Conservation (phyloP, 2,797 vertebrate species). For the Morus bassanus region DNA sequence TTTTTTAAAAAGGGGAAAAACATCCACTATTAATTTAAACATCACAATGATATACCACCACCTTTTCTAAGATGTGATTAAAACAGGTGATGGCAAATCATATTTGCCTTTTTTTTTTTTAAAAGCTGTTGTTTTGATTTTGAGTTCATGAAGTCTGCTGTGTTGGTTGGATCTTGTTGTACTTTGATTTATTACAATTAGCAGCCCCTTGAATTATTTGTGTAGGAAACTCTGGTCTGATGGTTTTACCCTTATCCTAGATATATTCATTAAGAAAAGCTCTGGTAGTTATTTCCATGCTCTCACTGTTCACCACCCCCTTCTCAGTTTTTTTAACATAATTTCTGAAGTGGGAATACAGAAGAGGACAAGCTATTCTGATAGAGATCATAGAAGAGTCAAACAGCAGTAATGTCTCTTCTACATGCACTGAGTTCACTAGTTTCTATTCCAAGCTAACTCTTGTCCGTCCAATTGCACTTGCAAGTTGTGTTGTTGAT, state of each 20-base stretch:
- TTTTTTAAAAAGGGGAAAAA: not conserved
- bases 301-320: not conserved
- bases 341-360: not conserved
- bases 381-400: not conserved
- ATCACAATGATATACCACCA: not conserved
- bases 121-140: not conserved
- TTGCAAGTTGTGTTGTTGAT: not conserved
- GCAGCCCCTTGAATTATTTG: not conserved
- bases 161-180: not conserved
- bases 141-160: not conserved
- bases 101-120: not conserved
- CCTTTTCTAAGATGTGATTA: not conserved
- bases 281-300: not conserved
- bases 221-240: not conserved
- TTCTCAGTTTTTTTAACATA: not conserved
- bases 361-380: not conserved
- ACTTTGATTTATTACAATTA: not conserved
- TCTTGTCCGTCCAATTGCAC: too few species aligned
- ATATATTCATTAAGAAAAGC: not conserved
- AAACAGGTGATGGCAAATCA: not conserved
- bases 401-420: not conserved
- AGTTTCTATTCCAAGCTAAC: not conserved
- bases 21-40: not conserved
- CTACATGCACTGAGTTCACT: not conserved
- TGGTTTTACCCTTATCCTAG: not conserved